phyloP scores from a whole-genome alignment of 2,888 invertebrate genomes.

The Agrotis segetum region DNA sequence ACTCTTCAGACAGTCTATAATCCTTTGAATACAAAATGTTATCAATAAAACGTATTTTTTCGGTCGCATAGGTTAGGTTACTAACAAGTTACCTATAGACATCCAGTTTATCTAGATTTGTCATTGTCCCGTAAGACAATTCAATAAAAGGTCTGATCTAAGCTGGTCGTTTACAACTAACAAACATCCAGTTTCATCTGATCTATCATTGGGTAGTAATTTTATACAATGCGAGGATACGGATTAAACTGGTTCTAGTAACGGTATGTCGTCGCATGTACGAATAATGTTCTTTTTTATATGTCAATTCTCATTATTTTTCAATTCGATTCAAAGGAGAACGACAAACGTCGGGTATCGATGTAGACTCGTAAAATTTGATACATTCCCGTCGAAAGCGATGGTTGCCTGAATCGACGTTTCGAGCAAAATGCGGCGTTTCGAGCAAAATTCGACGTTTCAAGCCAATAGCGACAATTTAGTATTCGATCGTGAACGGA shows the following conservation, averaged over 20 bases:
- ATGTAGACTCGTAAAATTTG: constrained; percentile 69
- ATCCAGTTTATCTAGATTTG: neutral
- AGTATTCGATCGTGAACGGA: constrained; percentile 43
- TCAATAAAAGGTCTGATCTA: neutral
- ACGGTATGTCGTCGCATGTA: neutral
- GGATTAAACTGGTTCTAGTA: neutral
- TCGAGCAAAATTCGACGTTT: constrained; percentile 31
- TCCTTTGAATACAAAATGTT: constrained; percentile 48
- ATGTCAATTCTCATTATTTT: constrained; percentile 65
- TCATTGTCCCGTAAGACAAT: neutral
- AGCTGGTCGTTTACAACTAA: neutral
- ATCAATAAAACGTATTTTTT: constrained; percentile 48
- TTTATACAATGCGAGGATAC: neutral
- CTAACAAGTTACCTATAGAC: neutral
- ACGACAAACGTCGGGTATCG: constrained; percentile 57
- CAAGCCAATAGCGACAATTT: constrained; percentile 55
- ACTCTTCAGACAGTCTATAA: constrained; percentile 34
- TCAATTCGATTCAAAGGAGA: constrained; percentile 67
- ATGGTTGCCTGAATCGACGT: neutral
- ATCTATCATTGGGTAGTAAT: neutral
- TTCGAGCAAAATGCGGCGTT: neutral
- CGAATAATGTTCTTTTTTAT: constrained; percentile 42
- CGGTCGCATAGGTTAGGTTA: constrained; percentile 3
- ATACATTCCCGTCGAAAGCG: constrained; percentile 57
- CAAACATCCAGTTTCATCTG: neutral